Conservation (phyloP, 2,797 vertebrate genomes). For the Yasuhikotakia modesta region DNA sequence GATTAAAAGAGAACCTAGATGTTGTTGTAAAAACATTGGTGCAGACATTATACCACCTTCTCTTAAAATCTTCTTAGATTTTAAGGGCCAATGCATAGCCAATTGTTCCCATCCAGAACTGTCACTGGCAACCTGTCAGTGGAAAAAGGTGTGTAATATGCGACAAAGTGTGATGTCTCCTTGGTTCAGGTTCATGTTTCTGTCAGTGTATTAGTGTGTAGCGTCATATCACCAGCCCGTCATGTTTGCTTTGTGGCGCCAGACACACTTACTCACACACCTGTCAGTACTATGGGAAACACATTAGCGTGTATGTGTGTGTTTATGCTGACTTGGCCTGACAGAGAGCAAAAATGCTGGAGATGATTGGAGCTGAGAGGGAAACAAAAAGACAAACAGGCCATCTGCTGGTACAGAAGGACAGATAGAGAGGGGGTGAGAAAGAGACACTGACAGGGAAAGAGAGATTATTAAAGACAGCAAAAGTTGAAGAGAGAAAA, state of each 20-base stretch:
- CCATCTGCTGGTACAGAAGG: constrained; percentile 41
- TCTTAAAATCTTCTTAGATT: too few species aligned
- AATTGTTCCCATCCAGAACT: too few species aligned
- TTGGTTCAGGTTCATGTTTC: constrained; percentile 24
- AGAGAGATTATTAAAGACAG: neutral
- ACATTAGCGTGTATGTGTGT: constrained; percentile 28
- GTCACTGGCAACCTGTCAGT: neutral
- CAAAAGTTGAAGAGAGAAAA: neutral
- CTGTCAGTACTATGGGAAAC: constrained; percentile 41
- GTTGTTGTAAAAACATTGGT: too few species aligned
- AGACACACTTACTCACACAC: constrained; percentile 51
- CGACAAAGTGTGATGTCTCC: constrained; percentile 8
- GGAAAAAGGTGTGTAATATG: neutral
- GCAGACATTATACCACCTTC: too few species aligned
- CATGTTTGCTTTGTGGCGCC: constrained; percentile 38
- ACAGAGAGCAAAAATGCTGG: constrained; percentile 15
- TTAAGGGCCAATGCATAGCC: too few species aligned
- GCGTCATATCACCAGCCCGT: constrained; percentile 25
- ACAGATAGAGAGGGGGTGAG: neutral
- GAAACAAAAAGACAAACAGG: constrained; percentile 25
- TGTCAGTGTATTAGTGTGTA: constrained; percentile 24
- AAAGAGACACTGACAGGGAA: constrained; percentile 17
- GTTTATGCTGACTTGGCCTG: constrained; percentile 31
- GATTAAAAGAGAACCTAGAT: too few species aligned
- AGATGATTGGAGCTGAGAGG: constrained; percentile 40